Conservation (phyloP, 2,888 invertebrate genomes). For the Cerastis rubricosa region DNA sequence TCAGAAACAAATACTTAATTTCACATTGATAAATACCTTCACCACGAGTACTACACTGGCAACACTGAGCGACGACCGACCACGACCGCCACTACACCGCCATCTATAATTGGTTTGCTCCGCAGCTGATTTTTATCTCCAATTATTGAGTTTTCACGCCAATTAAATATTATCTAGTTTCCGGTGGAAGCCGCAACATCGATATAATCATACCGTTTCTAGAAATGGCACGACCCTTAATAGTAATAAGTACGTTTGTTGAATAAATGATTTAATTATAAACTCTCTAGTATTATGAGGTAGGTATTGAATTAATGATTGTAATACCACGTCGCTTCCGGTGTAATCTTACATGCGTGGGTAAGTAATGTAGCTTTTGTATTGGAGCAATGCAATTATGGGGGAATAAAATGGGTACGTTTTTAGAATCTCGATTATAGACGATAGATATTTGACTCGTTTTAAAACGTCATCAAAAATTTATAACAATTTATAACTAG, state of each 20-base stretch:
- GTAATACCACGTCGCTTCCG: constrained; percentile 38
- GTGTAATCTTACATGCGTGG: constrained; percentile 16
- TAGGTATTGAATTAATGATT: constrained; percentile 39
- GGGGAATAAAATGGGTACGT: not conserved
- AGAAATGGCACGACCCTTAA: constrained; percentile 70
- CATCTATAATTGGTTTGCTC: constrained; percentile 87
- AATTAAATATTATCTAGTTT: constrained; percentile 89
- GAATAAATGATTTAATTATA: constrained; percentile 68
- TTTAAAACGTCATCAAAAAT: not conserved
- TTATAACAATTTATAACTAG: no score
- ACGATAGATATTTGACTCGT: not conserved
- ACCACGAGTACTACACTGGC: constrained; percentile 67
- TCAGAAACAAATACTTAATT: not conserved
- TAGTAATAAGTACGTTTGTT: constrained; percentile 63
- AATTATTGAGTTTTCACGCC: constrained; percentile 90
- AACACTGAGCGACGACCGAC: constrained; percentile 67
- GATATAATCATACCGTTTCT: constrained; percentile 76
- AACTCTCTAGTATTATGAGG: constrained; percentile 44
- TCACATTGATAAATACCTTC: constrained; percentile 45
- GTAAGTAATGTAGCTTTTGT: not conserved
- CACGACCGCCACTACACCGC: constrained; percentile 83
- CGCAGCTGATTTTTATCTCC: constrained; percentile 88
- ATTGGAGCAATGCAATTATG: constrained; percentile 11
- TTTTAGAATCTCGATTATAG: not conserved
- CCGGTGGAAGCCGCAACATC: constrained; percentile 84